Conservation (phyloP, 2,113 vertebrate genomes). For the Sebastes schlegelii region DNA sequence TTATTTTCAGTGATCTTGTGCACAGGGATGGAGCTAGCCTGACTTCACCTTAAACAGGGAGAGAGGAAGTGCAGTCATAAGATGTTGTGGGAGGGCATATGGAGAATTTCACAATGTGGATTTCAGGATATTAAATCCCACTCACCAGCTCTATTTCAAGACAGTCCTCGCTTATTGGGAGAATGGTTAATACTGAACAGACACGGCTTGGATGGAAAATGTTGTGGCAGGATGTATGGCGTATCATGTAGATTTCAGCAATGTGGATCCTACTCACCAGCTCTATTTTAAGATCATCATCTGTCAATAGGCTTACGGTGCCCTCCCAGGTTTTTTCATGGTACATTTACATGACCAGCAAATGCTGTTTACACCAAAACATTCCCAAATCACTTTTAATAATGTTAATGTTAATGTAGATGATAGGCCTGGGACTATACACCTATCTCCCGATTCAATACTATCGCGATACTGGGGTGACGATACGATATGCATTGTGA, state of each 20-base stretch:
- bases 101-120: neutral
- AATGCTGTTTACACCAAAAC: neutral
- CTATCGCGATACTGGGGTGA: too few species aligned
- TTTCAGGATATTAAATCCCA: constrained; percentile 20
- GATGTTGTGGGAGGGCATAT: constrained; percentile 7
- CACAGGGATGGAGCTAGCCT: neutral
- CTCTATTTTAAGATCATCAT: constrained; percentile 4
- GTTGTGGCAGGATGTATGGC: neutral
- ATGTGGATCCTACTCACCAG: neutral
- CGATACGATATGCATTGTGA: too few species aligned
- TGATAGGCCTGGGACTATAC: too few species aligned
- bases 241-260: neutral
- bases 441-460: too few species aligned
- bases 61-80: neutral
- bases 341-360: neutral
- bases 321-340: neutral
- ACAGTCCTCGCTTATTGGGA: neutral
- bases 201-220: neutral
- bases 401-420: neutral
- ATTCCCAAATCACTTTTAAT: neutral
- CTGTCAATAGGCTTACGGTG: neutral
- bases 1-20: constrained; percentile 12
- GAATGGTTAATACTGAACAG: neutral
- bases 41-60: neutral
- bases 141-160: constrained; percentile 21